Base-by-base conservation (phyloP, 2,888 invertebrate genomes). In the Dicyrtoma fusca region DNA sequence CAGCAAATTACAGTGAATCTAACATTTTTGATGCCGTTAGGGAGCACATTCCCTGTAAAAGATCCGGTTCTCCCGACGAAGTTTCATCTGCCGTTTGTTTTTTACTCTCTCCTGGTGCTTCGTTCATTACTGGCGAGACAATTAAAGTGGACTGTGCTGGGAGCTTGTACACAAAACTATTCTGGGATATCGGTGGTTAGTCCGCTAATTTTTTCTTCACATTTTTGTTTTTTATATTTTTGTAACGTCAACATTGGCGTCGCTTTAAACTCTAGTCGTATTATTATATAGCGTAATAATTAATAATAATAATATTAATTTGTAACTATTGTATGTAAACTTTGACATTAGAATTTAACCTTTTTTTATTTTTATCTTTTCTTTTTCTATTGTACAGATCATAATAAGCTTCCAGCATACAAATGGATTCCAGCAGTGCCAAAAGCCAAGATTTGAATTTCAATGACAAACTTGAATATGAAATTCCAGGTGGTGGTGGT, bases 81-180 rank as follows among this genome's bases (percentile, higher is more conserved):
- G 85, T 85, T 25, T 83, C 85, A 14, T 57, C 82, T 83, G 83
- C 84, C 25, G 85, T 86, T 0, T 84, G 84, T 76, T 86, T 84
- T 80, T 82, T 86, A 11, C 77, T 85, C 68, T 84, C 84, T 1
- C 86, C 86, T 6, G 85, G 84, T 3, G 84, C 86, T 26, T 81
- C 84, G 11, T 86, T 83, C 76, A 84, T 86, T 73, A 83, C 84
- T 14, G 86, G 86, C 0, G 83, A 83, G 70, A 84, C 84, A 13
- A 19, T 86, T 1, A 83, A 82, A 70, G 83, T 86, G 11, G 86
- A 86, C 81, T 85, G 83, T 57, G 86, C 82, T 5, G 82, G 82
- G 26, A 83, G 84, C 73, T 79, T 85, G 6, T 85, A 85, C 75
- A 69, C 77, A 17, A 74, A 69, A 34, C 64, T 77, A 11, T 75